phyloP scores from a whole-genome alignment of 2,888 invertebrate species.

The Charanyca ferruginea region DNA sequence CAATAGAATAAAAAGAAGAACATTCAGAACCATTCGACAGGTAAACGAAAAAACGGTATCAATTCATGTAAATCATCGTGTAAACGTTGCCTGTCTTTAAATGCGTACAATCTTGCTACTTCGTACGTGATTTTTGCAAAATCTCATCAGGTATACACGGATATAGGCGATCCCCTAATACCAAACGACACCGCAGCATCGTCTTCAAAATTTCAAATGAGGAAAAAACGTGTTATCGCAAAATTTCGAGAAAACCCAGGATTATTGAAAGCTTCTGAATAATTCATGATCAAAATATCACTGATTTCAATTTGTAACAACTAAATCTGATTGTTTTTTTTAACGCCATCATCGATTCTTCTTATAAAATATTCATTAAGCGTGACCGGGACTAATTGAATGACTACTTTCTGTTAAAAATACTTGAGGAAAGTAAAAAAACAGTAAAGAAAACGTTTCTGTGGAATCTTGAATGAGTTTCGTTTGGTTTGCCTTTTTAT shows the following conservation, averaged over 20 bases:
- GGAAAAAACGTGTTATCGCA: conserved; percentile 45
- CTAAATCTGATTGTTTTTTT: conserved; percentile 63
- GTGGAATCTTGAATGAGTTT: conserved; percentile 11
- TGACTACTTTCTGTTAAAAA: conserved; percentile 39
- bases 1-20: no score
- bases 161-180: conserved; percentile 32
- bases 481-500: conserved; percentile 14
- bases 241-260: conserved; percentile 40
- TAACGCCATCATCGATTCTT: conserved; percentile 49
- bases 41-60: neutral
- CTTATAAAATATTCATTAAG: conserved; percentile 59
- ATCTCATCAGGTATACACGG: conserved; percentile 28
- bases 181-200: conserved; percentile 1
- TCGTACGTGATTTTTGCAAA: conserved; percentile 21
- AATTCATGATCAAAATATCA: conserved; percentile 57
- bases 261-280: conserved; percentile 53
- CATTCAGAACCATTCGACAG: neutral
- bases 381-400: conserved; percentile 53
- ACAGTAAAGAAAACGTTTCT: neutral
- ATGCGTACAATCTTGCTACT: neutral
- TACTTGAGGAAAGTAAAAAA: conserved; percentile 32
- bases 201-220: conserved; percentile 36
- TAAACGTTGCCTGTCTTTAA: conserved; percentile 11
- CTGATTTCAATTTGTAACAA: conserved; percentile 60
- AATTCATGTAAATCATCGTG: neutral